Evolutionary conservation across 2,113 vertebrate genomes (phyloP).

Genomic region (Lagopus leucura): DNA sequence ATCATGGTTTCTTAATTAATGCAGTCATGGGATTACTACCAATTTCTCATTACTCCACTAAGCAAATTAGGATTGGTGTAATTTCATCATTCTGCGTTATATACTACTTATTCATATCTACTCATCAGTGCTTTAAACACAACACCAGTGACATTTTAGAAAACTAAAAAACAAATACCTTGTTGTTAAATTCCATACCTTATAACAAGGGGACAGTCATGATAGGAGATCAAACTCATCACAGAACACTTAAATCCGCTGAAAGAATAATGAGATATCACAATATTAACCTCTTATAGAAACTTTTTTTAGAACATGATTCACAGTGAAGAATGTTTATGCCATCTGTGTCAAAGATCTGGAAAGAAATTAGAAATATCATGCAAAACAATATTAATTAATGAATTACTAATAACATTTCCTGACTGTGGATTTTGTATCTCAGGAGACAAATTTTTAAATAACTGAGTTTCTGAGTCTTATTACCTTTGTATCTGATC

Average conservation of each 20-base stretch:
- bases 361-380: background rate
- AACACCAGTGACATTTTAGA: background rate
- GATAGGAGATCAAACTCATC: background rate
- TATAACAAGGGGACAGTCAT: background rate
- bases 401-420: background rate
- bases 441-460: background rate
- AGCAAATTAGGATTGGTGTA: background rate
- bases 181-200: background rate
- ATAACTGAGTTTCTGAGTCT: background rate
- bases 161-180: background rate
- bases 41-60: background rate
- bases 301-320: accelerated
- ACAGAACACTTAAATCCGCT: background rate
- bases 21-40: background rate
- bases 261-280: background rate
- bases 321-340: background rate
- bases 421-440: background rate
- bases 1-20: background rate
- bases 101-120: background rate
- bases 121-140: background rate
- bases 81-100: background rate
- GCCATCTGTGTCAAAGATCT: background rate
- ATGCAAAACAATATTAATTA: background rate
- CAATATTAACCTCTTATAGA: background rate
- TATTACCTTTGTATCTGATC: background rate